Conservation (phyloP, 1,140 invertebrate species). For the Vanessa tameamea region DNA sequence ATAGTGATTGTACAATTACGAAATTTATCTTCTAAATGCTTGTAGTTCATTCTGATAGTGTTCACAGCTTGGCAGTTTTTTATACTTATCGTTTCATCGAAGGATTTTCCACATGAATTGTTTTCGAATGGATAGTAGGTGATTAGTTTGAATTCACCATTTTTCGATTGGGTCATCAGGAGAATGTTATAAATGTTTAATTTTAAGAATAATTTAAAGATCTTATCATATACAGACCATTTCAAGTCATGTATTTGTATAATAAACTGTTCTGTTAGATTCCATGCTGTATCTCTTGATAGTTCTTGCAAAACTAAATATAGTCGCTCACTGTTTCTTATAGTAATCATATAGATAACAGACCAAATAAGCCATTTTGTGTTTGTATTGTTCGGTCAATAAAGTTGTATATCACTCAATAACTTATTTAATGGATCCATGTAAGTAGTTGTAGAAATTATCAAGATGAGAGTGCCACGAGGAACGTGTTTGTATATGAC, state of each 20-base stretch:
- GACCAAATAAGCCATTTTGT: conserved; percentile 13
- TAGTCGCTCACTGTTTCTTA: conserved; percentile 21
- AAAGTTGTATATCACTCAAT: conserved; percentile 8
- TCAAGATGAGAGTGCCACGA: background rate
- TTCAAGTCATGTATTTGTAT: conserved; percentile 24
- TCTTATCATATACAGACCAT: conserved; percentile 6
- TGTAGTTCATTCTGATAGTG: conserved; percentile 8
- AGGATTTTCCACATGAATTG: conserved; percentile 28
- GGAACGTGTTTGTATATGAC: background rate
- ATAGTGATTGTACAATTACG: conserved; percentile 30
- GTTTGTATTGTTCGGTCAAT: conserved; percentile 19
- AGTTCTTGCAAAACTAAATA: conserved; percentile 10
- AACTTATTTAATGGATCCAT: background rate
- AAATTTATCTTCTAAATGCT: conserved; percentile 14
- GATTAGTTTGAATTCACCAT: conserved; percentile 14
- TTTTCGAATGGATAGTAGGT: conserved; percentile 35
- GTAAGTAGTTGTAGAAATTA: background rate
- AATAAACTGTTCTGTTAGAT: conserved; percentile 34
- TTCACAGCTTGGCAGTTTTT: conserved; percentile 21
- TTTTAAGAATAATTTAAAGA: conserved; percentile 34
- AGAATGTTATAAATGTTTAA: conserved; percentile 28
- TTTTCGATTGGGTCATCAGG: conserved; percentile 21
- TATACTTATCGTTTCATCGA: conserved; percentile 16
- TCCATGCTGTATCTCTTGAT: conserved; percentile 27
- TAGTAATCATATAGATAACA: conserved; percentile 30